Conservation (phyloP, 2,113 vertebrate species). For the Bos taurus region DNA sequence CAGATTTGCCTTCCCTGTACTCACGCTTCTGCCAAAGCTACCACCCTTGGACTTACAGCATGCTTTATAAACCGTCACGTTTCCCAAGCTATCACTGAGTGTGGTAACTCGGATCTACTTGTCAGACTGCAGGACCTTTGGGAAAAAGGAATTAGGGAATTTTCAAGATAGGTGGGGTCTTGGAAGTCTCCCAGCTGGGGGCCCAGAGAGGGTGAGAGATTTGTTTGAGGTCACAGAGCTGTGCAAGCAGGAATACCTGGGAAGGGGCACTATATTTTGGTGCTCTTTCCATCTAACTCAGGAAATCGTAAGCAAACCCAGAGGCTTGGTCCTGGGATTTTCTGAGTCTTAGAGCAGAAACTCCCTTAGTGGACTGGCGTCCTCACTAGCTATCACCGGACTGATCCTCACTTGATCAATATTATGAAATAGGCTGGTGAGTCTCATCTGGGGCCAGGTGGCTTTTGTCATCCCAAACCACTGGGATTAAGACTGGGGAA, state of each 20-base stretch:
- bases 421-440: neutral
- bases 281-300: neutral
- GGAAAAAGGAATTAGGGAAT: neutral
- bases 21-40: neutral
- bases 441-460: neutral
- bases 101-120: neutral
- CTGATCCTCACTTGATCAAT: neutral
- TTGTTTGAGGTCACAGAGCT: neutral
- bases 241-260: neutral
- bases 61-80: neutral
- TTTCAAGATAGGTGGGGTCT: neutral
- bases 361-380: neutral
- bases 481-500: neutral
- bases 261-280: neutral
- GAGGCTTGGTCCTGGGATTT: neutral
- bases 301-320: neutral
- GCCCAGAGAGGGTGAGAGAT: neutral
- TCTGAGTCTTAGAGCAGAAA: neutral
- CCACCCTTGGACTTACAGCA: neutral
- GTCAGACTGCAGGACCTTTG: neutral
- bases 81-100: neutral
- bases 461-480: neutral
- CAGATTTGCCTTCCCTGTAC: neutral
- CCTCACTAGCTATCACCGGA: neutral
- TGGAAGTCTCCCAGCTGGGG: neutral